Base-by-base conservation (phyloP, 2,113 vertebrate species). In the Cinclus mexicanus region DNA sequence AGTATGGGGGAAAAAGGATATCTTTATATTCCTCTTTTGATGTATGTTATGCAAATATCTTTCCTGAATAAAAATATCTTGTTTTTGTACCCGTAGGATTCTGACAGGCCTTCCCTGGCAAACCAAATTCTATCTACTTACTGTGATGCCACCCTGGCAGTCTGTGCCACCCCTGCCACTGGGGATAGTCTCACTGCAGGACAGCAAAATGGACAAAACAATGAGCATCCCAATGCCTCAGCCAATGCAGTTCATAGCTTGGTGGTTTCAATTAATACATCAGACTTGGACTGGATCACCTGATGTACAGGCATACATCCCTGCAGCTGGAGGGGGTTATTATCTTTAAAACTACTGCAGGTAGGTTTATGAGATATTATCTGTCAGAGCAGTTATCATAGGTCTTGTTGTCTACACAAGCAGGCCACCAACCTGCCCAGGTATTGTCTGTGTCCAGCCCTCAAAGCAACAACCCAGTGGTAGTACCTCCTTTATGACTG, bases 11-110 rank as follows among this genome's bases (percentile, higher is more conserved):
- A 13, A 72, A 72, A 85, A 88, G 23, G 3, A 3, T 74, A 47
- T 47, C 65, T 84, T 91, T 80, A n/a, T 70, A 83, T 49, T 64
- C 14, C 9, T 91, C 60, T 93, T 90, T 76, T 70, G 50, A 85
- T 93, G 16, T 59, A 57, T 44, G 28, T 41, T 82, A 95, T 88
- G 85, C 61, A 95, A 85, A 90, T 93, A 2, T 63, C 21, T 92
- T 90, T 50, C 10, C 63, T 65, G 17, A 37, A 44, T 56, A 42
- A 95, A 89, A 68, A 26, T 11, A n/a, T 80, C 83, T 94, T 13
- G 14, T 86, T 26, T 83, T 70, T 71, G 20, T 74, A 77, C 50
- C 75, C 1, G 7, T 17, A 74, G 39, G 71, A 60, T 81, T 37
- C 70, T 93, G 60, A 79, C 41, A 80, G n/a, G 39, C 41, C 55